Conservation (phyloP, 2,113 vertebrate genomes). For the Syrrhaptes paradoxus region DNA sequence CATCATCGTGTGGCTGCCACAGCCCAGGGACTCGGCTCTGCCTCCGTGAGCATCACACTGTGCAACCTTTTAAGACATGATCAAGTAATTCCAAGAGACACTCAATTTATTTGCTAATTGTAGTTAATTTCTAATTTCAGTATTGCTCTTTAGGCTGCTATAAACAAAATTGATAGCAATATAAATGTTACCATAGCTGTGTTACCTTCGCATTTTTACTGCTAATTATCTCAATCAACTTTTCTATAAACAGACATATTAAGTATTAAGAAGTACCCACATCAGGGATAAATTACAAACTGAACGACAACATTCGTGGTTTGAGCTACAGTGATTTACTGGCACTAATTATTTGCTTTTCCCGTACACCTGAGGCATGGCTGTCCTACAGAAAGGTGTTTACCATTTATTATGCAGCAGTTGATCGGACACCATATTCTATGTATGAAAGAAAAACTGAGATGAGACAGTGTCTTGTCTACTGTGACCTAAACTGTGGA, state of each 20-base stretch:
- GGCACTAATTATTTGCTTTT: neutral
- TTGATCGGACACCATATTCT: neutral
- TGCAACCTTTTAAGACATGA: neutral
- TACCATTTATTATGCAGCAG: neutral
- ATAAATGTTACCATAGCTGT: constrained; percentile 27
- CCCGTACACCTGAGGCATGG: neutral
- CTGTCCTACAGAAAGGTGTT: neutral
- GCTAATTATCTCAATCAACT: constrained; percentile 67
- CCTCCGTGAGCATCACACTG: neutral
- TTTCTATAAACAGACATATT: constrained; percentile 57
- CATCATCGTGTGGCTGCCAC: neutral
- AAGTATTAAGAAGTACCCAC: constrained; percentile 26
- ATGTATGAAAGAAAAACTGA: neutral
- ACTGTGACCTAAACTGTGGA: neutral
- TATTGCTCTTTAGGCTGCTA: constrained; percentile 54
- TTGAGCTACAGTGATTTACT: neutral
- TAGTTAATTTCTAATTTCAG: constrained; percentile 66
- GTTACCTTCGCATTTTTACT: constrained; percentile 38
- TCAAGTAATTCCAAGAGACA: constrained; percentile 61
- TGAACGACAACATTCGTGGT: constrained; percentile 4
- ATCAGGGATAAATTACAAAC: constrained; percentile 47
- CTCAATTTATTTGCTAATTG: constrained; percentile 70
- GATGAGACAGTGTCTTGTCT: neutral
- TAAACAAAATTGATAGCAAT: constrained; percentile 65
- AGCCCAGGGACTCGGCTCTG: neutral